Percentiles rank a stretch among this genome's conserved stretches.
Evolutionary conservation across 64 coral and sea anemone species (phyloP).

Genomic region (Dendrophyllia cribrosa): DNA sequence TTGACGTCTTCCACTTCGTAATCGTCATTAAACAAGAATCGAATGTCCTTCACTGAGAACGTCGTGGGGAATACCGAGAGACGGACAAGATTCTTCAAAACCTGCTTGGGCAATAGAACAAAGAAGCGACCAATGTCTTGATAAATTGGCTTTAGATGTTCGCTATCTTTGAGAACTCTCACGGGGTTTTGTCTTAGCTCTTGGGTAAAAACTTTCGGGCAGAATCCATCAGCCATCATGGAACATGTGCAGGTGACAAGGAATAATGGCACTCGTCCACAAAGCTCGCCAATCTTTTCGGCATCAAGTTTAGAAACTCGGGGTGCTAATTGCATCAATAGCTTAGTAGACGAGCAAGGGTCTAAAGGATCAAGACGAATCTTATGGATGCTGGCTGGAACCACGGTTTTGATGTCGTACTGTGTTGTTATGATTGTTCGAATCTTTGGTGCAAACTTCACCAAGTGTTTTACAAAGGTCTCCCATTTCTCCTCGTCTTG

Average conservation of each 20-base stretch:
- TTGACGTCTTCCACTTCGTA: background rate
- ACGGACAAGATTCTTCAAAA: background rate
- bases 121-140: background rate
- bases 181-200: background rate
- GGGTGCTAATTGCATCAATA: background rate
- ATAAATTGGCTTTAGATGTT: background rate
- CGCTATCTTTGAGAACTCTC: background rate
- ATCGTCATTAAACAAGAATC: background rate
- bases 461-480: background rate
- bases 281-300: background rate
- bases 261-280: background rate
- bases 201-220: background rate
- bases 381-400: background rate
- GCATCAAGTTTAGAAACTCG: background rate
- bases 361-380: background rate
- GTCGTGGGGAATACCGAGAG: conserved; percentile 1
- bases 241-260: background rate
- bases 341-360: background rate
- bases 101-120: background rate
- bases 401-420: background rate
- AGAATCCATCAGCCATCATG: background rate
- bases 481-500: background rate
- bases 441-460: background rate
- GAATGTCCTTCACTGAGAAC: conserved; percentile 4
- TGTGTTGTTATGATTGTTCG: conserved; percentile 9